Evolutionary conservation across 2,888 invertebrate genomes (phyloP).

Genomic region (Cacoxenus indagator): DNA sequence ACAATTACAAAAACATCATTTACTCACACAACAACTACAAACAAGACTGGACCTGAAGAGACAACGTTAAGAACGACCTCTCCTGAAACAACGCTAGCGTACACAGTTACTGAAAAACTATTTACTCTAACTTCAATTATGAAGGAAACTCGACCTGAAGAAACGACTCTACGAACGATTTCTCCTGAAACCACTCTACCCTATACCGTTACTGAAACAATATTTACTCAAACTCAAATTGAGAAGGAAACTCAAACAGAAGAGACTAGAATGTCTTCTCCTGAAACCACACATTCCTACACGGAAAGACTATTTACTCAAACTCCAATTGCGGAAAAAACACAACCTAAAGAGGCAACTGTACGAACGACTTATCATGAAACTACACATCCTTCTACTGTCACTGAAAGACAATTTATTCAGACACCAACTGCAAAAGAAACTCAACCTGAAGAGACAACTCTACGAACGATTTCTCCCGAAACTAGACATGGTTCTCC

Average conservation of each 20-base stretch:
- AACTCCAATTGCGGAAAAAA: background rate
- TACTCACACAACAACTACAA: background rate
- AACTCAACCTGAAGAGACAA: too few relatives aligned
- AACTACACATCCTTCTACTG: too few relatives aligned
- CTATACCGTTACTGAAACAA: background rate
- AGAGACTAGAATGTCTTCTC: background rate
- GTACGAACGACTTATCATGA: background rate
- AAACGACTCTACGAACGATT: background rate
- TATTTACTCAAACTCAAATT: background rate
- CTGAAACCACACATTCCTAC: background rate
- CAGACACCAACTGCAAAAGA: too few relatives aligned
- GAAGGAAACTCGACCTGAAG: background rate
- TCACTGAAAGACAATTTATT: too few relatives aligned
- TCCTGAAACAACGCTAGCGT: too few relatives aligned
- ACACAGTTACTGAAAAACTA: background rate
- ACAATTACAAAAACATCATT: slow-evolving; percentile 2
- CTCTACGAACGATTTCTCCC: too few relatives aligned
- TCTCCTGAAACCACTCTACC: background rate
- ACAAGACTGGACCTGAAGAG: too few relatives aligned
- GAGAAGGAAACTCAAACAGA: background rate
- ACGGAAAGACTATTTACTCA: background rate
- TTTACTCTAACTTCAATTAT: background rate
- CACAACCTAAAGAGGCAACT: slow-evolving; percentile 2
- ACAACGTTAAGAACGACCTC: too few relatives aligned
- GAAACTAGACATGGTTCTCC: too few relatives aligned